These are phyloP conservation scores for Acrobasis consociella DNA, from an alignment of 2,888 invertebrate genomes.

Conservation along the genomic window DNA sequence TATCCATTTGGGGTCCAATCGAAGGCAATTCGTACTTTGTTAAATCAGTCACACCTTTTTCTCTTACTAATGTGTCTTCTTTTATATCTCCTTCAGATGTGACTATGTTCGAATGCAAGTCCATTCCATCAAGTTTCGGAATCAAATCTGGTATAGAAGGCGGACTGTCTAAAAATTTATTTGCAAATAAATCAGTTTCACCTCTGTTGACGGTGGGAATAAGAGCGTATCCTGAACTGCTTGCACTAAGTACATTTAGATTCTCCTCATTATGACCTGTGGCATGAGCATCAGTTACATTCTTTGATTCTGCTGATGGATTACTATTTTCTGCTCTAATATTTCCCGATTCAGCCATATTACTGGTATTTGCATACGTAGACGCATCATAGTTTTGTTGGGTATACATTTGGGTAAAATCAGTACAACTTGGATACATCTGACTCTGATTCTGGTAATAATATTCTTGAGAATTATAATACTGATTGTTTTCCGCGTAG, in stretches of 20 bases:
- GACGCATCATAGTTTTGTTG: slow-evolving; percentile 14
- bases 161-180: background rate
- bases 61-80: slow-evolving; percentile 14
- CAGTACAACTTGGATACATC: slow-evolving; percentile 20
- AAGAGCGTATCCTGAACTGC: background rate
- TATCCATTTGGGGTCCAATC: background rate
- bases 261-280: background rate
- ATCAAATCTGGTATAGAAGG: slow-evolving; percentile 10
- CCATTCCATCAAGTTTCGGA: slow-evolving; percentile 14
- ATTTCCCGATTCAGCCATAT: slow-evolving; percentile 5
- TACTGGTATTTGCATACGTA: slow-evolving; percentile 2
- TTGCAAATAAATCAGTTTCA: slow-evolving; percentile 11
- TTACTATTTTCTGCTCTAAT: background rate
- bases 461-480: slow-evolving; percentile 29
- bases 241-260: slow-evolving; percentile 3
- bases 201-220: background rate
- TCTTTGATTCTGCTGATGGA: background rate
- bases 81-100: slow-evolving; percentile 14
- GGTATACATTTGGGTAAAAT: slow-evolving; percentile 15
- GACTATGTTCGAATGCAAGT: slow-evolving; percentile 10
- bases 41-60: slow-evolving; percentile 9
- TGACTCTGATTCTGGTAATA: slow-evolving; percentile 29
- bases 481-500: slow-evolving; percentile 24
- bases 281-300: slow-evolving; percentile 1
- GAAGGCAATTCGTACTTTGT: background rate